Evolutionary conservation across 2,888 invertebrate species (phyloP).

Genomic region (Brachyopa scutellaris): DNA sequence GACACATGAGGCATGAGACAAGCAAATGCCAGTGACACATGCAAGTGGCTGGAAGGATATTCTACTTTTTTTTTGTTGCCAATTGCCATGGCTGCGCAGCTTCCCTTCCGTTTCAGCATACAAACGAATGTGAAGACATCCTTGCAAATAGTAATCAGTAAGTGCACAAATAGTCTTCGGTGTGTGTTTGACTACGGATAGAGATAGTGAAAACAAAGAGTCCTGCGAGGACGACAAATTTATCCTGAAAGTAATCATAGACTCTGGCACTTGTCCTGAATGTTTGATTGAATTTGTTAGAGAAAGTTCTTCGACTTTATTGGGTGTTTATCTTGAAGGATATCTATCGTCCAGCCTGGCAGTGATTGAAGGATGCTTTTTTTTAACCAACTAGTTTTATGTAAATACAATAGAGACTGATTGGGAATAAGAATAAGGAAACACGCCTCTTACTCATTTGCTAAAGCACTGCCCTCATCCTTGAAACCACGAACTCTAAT

Average conservation of each 20-base stretch:
- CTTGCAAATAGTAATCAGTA: constrained; percentile 65
- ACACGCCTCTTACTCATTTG: too few species aligned
- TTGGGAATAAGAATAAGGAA: too few species aligned
- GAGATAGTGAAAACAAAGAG: constrained; percentile 60
- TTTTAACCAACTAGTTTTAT: constrained; percentile 22
- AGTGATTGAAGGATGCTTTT: constrained; percentile 63
- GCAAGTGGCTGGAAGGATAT: constrained; percentile 62
- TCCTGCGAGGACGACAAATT: constrained; percentile 46
- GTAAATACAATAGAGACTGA: constrained; percentile 27
- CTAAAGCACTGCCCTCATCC: background rate
- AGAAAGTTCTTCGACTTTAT: constrained; percentile 33
- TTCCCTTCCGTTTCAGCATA: constrained; percentile 29
- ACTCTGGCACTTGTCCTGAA: constrained; percentile 71
- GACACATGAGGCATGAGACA: background rate
- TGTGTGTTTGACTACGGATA: constrained; percentile 4
- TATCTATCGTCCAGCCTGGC: constrained; percentile 3
- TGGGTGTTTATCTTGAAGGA: constrained; percentile 25
- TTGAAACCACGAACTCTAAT: constrained; percentile 22
- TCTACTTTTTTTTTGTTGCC: constrained; percentile 1
- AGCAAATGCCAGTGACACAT: constrained; percentile 59
- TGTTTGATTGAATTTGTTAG: constrained; percentile 66
- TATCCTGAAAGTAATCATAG: constrained; percentile 66
- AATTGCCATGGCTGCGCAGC: background rate
- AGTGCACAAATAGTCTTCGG: constrained; percentile 53
- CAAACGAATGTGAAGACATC: constrained; percentile 28